Evolutionary conservation across 2,797 vertebrate species (phyloP), one percentile per base, ranked within the genome.

Genomic region (Oreochromis mossambicus): DNA sequence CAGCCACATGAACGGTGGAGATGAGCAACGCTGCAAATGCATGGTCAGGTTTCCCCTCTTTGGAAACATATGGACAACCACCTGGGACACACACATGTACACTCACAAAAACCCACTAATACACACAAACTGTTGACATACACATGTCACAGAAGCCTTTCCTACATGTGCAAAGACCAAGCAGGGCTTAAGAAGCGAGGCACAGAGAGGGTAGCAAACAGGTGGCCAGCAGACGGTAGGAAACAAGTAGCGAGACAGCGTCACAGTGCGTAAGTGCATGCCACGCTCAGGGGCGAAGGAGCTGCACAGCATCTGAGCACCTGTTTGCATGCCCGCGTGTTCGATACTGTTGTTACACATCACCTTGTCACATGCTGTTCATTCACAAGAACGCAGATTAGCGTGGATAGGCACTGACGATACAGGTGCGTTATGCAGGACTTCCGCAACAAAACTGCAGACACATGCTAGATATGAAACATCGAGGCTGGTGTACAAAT

Each of bases 361-460:
- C 75, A 81, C 46, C 46, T 41, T 55, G 58, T 84, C 68, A 13
- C 17, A 55, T 17, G n/a, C 3, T 17, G 24, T 26, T 73, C 34
- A 63, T 46, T 83, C 54, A 46, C 63, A 26, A 10, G 66, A 9
- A 79, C 50, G 61, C 63, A 1, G 70, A 79, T 15, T 38, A 76
- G 46, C 14, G 50, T 10, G 38, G 17, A 76, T 21, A 9, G 21
- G 4, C 58, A 13, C 52, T 41, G 41, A 19, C 66, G n/a, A 13
- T 58, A 73, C 91, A 94, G 92, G 92, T 92, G 88, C 81, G 80
- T 88, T 82, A 89, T 78, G 84, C 87, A 32, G 54, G 52, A 76
- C 26, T 61, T 19, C 4, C 10, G 43, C 32, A 34, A 17, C n/a
- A 29, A 79, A 51, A 56, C 11, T 24, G 48, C 15, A 3, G 34